Percentiles rank a stretch among this genome's conserved stretches.
These are phyloP conservation scores for Schlechtendalia chinensis DNA, from an alignment of 1,140 invertebrate genomes.

Conservation along the genomic window DNA sequence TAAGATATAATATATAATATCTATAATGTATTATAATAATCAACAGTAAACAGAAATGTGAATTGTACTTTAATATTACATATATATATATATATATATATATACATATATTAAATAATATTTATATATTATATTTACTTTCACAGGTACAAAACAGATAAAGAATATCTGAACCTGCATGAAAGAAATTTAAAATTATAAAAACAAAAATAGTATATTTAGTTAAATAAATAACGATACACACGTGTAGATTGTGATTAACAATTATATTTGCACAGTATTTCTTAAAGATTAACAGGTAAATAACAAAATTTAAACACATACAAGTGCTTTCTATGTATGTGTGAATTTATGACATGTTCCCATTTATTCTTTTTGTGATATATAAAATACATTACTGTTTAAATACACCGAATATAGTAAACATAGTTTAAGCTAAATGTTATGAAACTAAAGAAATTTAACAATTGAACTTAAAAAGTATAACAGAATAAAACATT, in stretches of 20 bases:
- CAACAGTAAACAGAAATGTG: neutral
- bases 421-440: neutral
- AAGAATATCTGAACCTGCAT: neutral
- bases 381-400: neutral
- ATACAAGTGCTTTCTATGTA: no score
- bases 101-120: no score
- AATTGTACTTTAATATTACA: neutral
- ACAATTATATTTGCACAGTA: neutral
- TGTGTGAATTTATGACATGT: neutral
- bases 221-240: neutral
- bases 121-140: neutral
- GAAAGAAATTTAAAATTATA: neutral
- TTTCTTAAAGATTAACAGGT: neutral
- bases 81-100: no score
- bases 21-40: neutral
- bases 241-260: neutral
- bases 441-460: no score
- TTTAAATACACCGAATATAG: slow-evolving; percentile 7
- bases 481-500: neutral
- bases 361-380: neutral
- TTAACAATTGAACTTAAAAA: slow-evolving; percentile 1
- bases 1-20: neutral
- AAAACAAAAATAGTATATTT: neutral
- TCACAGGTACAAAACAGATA: neutral
- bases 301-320: no score